Evolutionary conservation across 2,113 vertebrate genomes (phyloP).

Genomic region (Ceuthmochares aereus): DNA sequence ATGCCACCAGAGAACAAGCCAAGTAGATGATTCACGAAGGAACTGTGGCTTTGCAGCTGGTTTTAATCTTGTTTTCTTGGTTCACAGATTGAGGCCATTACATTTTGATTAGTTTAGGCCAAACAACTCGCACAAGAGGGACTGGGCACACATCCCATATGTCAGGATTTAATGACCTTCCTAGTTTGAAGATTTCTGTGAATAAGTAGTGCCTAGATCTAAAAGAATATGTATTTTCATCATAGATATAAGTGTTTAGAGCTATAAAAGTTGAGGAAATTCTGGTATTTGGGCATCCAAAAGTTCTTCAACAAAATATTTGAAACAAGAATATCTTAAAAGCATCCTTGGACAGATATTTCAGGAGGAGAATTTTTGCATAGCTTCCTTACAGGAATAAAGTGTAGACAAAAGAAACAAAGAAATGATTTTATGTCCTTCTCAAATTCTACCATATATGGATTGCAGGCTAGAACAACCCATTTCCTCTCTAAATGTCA

Average conservation of each 20-base stretch:
- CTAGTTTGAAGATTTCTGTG: neutral
- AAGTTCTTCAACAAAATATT: neutral
- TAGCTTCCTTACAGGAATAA: neutral
- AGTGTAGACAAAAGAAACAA: neutral
- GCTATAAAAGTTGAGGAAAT: neutral
- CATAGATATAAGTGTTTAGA: neutral
- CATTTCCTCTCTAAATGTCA: neutral
- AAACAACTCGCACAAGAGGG: neutral
- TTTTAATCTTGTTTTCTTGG: neutral
- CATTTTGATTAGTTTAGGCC: neutral
- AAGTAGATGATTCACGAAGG: accelerated
- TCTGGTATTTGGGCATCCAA: neutral
- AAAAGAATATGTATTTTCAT: neutral
- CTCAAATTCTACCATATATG: neutral
- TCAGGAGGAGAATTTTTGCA: neutral
- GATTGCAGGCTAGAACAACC: neutral
- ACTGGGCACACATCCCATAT: neutral
- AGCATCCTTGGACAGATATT: neutral
- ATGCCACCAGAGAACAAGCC: neutral
- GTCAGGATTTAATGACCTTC: neutral
- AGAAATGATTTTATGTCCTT: neutral
- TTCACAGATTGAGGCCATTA: neutral
- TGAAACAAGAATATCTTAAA: neutral
- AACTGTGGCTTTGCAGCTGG: neutral
- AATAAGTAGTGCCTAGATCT: neutral